Conservation (phyloP, 2,888 invertebrate genomes). For the Thelaira solivaga region DNA sequence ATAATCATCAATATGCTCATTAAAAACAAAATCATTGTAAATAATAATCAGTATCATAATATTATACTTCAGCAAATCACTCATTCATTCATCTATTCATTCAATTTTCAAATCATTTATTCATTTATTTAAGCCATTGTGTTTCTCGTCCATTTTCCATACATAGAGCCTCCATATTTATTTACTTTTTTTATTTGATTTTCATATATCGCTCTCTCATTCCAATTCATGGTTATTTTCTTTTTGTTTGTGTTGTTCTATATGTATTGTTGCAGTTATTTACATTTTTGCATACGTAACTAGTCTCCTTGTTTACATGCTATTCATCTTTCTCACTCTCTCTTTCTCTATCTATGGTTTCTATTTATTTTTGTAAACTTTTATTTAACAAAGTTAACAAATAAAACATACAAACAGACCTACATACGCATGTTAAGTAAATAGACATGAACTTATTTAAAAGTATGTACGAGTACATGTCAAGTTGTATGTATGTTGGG, state of each 20-base stretch:
- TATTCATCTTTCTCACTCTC: not conserved
- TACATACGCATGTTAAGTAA: not conserved
- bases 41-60: constrained; percentile 29
- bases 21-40: not conserved
- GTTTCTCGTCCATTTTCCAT: not conserved
- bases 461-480: not conserved
- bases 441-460: not conserved
- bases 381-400: not conserved
- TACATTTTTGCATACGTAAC: not conserved
- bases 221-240: constrained; percentile 26
- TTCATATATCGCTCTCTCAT: constrained; percentile 2
- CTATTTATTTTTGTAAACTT: not conserved
- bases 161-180: not conserved
- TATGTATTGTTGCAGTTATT: constrained; percentile 26
- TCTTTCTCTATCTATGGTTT: not conserved
- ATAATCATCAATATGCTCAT: not conserved
- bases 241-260: too few species aligned
- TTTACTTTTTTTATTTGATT: not conserved
- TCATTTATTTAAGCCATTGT: constrained; percentile 23
- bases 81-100: constrained; percentile 6
- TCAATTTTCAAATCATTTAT: constrained; percentile 9
- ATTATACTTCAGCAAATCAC: constrained; percentile 3
- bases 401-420: not conserved
- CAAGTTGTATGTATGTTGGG: not conserved
- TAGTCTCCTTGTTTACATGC: not conserved